Base-by-base conservation (phyloP, 2,113 vertebrate species). In the Vanacampus margaritifer region DNA sequence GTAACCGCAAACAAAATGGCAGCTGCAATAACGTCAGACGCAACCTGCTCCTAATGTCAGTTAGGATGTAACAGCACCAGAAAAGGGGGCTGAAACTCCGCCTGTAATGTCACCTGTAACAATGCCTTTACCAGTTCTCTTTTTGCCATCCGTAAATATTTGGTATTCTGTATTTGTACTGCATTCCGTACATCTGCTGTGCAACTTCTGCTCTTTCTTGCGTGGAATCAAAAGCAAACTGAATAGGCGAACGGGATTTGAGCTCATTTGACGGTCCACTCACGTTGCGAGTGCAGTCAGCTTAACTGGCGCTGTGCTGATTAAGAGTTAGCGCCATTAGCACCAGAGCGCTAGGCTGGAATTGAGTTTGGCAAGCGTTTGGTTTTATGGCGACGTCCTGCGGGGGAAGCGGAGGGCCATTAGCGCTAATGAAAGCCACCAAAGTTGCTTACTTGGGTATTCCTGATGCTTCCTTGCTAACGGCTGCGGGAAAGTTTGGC, bases 351-450 rank as follows among this genome's bases (percentile, higher is more conserved):
- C 13, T 7, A 14, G 37, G 37, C 37, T n/a, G 10, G 0, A 45
- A 68, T 70, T 75, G 67, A 70, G 63, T 79, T 76, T 58, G 54
- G 36, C 64, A 71, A 62, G 36, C 54, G 50, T 14, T 71, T 79
- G 72, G 67, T 76, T 81, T 73, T 68, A 70, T 8, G 36, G 66
- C 1, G 58, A 24, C 23, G 73, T 69, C 71, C 80, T 69, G 64
- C 53, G 65, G 79, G 58, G 64, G 65, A 68, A 57, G 72, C 32
- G 19, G 63, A 14, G 26, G 36, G 57, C 72, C 68, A 74, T 81
- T 81, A 79, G 69, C 70, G 61, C 10, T 84, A 79, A 84, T 81
- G 78, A 84, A 87, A 81, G 78, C 73, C 76, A 78, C 65, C 28
- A 50, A 69, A 74, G 73, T 56, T 65, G 67, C 65, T 64, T 79